Base-by-base conservation (phyloP, 2,797 vertebrate genomes). In the Lepidocolaptes lacrymiger region DNA sequence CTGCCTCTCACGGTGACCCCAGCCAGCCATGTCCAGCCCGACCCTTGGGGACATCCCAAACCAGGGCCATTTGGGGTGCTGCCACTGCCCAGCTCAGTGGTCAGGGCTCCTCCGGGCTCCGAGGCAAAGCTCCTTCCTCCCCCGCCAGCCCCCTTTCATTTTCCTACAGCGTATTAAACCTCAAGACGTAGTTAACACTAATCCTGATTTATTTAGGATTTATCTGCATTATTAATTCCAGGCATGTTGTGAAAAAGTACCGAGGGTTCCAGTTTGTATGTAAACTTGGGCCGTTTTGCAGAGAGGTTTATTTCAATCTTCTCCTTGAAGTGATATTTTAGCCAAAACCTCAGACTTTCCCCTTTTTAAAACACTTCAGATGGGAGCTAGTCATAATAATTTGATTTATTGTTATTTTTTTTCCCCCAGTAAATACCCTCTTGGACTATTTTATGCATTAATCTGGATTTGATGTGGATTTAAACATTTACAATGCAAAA, bases 401-500 rank as follows among this genome's bases (percentile, higher is more conserved):
- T 98, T 97, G 95, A 96, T 96, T 96, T 98, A 96, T 97, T 97
- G 96, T 92, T 96, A 54, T 91, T 93, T 87, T 92, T 52, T 30
- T 14, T 1, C 1, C 19, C 12, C 55, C 46, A 59, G 90, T 96
- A 93, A 77, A 97, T 97, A 97, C 97, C 96, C 97, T 98, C 97
- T 98, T 98, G 98, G 98, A 98, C 98, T 98, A 98, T 98, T 99
- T 98, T 99, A 97, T 98, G 98, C 98, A 97, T 98, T 99, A 99
- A 99, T 99, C 99, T 98, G 97, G 98, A 98, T 99, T 99, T 99
- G 98, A 99, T 98, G 98, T 98, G 98, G 98, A 99, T 99, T 99
- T 99, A 99, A 99, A 99, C 99, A 99, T 99, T 99, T 99, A 99
- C 98, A 98, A 99, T 99, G 98, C 98, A 99, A 99, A 99, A 99